Percentiles rank a stretch among this genome's conserved stretches.
Conservation (phyloP, 2,797 vertebrate species). For the Bradypodion pumilum region DNA sequence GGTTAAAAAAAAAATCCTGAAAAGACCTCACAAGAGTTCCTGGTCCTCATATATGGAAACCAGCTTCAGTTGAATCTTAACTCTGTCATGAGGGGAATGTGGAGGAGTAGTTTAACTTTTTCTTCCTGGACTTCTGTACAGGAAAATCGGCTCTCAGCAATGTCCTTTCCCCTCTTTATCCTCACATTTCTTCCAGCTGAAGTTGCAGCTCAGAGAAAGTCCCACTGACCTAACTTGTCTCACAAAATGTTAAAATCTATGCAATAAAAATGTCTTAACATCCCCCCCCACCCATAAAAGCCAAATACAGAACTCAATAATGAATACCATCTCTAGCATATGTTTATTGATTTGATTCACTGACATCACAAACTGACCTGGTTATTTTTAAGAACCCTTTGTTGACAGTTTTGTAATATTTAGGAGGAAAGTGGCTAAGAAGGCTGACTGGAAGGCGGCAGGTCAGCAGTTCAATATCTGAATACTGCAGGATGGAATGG, state of each 20-base stretch:
- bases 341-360: not conserved
- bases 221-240: not conserved
- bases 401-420: not conserved
- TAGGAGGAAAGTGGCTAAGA: not conserved
- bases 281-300: not conserved
- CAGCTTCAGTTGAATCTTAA: not conserved
- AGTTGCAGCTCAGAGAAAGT: not conserved
- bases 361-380: not conserved
- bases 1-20: too few relatives aligned
- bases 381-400: not conserved
- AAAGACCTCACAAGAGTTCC: not conserved
- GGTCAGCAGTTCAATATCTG: too few relatives aligned
- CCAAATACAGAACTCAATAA: not conserved
- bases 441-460: too few relatives aligned
- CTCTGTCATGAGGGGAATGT: too few relatives aligned
- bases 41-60: not conserved
- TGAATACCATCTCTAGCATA: not conserved
- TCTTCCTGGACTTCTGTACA: not conserved
- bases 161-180: too few relatives aligned
- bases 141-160: not conserved
- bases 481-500: too few relatives aligned
- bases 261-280: not conserved
- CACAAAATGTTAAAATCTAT: not conserved
- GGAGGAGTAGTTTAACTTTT: not conserved
- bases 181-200: too few relatives aligned